Conservation (phyloP, 2,888 invertebrate genomes). For the Caenorhabditis sp. region DNA sequence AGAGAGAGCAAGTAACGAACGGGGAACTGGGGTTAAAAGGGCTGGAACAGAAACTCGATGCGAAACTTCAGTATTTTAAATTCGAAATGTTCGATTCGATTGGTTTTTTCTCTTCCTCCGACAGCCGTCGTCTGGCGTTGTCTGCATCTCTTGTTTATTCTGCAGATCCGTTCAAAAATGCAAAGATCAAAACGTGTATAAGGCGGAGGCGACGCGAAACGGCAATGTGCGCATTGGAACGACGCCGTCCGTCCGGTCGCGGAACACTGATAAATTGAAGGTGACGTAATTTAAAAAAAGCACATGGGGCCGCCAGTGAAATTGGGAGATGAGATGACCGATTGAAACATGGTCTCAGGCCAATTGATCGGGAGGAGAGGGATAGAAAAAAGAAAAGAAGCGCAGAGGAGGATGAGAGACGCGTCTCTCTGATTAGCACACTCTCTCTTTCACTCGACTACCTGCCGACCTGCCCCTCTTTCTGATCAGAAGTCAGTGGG, state of each 20-base stretch:
- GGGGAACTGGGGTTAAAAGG: neutral
- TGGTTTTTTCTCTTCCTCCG: conserved; percentile 10
- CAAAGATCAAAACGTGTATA: conserved; percentile 57
- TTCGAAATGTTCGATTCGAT: neutral
- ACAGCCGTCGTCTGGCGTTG: conserved; percentile 21
- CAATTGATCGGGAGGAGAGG: conserved; percentile 23
- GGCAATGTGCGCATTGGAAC: neutral
- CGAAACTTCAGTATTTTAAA: too few relatives aligned
- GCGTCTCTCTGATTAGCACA: conserved; percentile 41
- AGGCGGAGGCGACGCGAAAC: neutral
- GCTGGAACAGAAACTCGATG: too few relatives aligned
- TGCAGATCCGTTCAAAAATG: conserved; percentile 54
- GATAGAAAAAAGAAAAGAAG: conserved; percentile 13
- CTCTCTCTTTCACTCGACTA: conserved; percentile 31
- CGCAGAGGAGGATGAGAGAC: conserved; percentile 5
- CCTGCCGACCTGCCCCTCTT: conserved; percentile 23
- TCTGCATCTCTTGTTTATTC: conserved; percentile 58
- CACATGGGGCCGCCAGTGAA: neutral
- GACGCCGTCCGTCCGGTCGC: neutral
- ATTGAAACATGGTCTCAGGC: conserved; percentile 36
- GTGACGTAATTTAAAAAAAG: conserved; percentile 4
- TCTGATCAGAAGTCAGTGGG: conserved; percentile 34
- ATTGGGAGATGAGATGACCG: neutral
- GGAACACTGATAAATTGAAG: neutral
- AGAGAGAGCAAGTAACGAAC: neutral